These are phyloP conservation scores for Pristionchus exspectatus DNA, from an alignment of 2,888 invertebrate species.

Conservation along the genomic window DNA sequence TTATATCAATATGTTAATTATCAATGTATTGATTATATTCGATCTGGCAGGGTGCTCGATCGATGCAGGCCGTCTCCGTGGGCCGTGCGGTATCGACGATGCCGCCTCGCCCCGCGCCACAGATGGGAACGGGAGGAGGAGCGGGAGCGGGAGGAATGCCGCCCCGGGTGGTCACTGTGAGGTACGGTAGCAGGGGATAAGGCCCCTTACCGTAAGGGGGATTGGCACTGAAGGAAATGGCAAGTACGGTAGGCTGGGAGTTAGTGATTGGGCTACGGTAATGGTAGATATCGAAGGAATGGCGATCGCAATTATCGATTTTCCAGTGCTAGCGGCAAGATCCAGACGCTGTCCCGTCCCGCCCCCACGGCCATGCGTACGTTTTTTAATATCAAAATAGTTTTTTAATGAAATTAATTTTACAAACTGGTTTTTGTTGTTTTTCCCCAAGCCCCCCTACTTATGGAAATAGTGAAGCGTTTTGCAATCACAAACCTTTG, in stretches of 20 bases:
- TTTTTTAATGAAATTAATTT: neutral
- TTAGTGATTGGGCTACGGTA: neutral
- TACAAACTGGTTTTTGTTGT: no score
- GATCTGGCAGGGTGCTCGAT: neutral
- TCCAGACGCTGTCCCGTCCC: conserved; percentile 30
- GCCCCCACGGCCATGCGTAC: neutral
- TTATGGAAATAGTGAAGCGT: no score
- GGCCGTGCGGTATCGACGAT: conserved; percentile 29
- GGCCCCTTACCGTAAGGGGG: no score
- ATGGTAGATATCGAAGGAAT: neutral
- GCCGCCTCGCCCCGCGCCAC: neutral
- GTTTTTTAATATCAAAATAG: neutral
- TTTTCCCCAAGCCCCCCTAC: no score
- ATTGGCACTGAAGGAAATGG: neutral
- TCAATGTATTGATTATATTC: neutral
- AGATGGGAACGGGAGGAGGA: neutral
- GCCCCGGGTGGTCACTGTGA: neutral
- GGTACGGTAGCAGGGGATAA: neutral
- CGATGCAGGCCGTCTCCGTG: neutral
- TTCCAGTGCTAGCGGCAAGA: conserved; percentile 44
- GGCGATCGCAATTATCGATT: neutral
- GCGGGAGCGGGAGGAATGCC: neutral
- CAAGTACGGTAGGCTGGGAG: neutral
- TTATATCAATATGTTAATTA: no score
- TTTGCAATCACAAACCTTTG: neutral